phyloP scores from a whole-genome alignment of 2,888 invertebrate species.

The Candidula unifasciata region DNA sequence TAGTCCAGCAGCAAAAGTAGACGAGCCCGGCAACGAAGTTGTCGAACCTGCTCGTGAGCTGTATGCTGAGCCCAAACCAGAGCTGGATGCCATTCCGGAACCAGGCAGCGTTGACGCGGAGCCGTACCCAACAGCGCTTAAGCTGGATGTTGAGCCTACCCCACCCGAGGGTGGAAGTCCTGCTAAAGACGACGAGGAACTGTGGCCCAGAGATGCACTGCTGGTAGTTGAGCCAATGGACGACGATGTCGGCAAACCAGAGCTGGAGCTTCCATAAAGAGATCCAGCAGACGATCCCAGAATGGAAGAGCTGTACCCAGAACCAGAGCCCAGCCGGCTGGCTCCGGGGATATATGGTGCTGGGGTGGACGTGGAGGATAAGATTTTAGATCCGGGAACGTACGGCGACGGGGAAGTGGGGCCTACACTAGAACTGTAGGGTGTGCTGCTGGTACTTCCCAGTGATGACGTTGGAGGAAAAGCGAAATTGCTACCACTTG shows the following conservation, averaged over 20 bases:
- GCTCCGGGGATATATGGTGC: slow-evolving; percentile 40
- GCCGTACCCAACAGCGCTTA: slow-evolving; percentile 7
- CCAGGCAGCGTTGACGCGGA: slow-evolving; percentile 24
- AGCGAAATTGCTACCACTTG: background rate
- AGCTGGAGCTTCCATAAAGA: background rate
- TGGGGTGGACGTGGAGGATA: slow-evolving; percentile 12
- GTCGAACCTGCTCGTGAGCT: slow-evolving; percentile 48
- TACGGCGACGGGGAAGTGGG: slow-evolving; percentile 12
- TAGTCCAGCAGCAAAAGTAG: slow-evolving; percentile 30
- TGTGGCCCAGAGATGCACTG: no score
- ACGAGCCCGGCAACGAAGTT: slow-evolving; percentile 33
- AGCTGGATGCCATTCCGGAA: slow-evolving; percentile 43
- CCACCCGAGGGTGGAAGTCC: background rate
- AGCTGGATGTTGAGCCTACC: background rate
- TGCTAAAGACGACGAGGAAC: background rate
- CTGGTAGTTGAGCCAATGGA: background rate
- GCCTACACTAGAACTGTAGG: slow-evolving; percentile 5
- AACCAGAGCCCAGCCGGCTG: slow-evolving; percentile 21
- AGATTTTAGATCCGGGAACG: slow-evolving; percentile 27
- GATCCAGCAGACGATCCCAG: slow-evolving; percentile 25
- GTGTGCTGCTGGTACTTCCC: background rate
- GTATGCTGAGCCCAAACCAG: slow-evolving; percentile 43
- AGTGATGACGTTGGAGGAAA: slow-evolving; percentile 8
- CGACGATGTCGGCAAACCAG: background rate
- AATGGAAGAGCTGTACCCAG: slow-evolving; percentile 16